Conservation (phyloP, 2,113 vertebrate species). For the Acinonyx jubatus region DNA sequence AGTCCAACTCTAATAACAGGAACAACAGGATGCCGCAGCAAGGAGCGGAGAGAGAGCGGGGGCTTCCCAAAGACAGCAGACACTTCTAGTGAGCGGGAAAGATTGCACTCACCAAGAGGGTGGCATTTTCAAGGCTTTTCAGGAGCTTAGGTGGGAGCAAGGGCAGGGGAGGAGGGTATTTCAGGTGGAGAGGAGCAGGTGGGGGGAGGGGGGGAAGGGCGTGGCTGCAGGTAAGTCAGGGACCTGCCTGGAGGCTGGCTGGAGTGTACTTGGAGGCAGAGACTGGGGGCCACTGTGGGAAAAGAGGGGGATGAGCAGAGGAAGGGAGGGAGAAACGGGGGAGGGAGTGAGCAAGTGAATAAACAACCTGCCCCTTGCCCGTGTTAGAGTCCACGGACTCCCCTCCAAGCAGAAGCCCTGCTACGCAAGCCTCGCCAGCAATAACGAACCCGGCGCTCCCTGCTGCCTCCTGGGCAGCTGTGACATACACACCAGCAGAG, state of each 20-base stretch:
- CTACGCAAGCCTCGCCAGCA: not conserved
- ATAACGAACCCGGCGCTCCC: accelerated
- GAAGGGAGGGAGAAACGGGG: no score
- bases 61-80: not conserved
- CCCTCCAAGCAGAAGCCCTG: not conserved
- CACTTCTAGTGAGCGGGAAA: no score
- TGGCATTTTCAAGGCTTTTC: not conserved
- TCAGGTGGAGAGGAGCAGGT: not conserved
- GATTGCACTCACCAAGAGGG: no score
- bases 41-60: no score
- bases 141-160: not conserved
- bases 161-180: not conserved
- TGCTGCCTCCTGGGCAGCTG: accelerated
- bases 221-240: not conserved
- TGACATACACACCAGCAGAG: conserved; percentile 87
- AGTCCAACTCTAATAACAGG: not conserved
- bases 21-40: not conserved
- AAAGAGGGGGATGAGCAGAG: not conserved
- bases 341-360: not conserved
- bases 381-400: not conserved
- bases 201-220: no score
- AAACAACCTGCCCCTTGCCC: not conserved
- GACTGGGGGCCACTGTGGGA: not conserved
- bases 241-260: not conserved
- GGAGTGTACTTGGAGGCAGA: not conserved